Base-by-base conservation (phyloP, 2,113 vertebrate genomes). In the Abramis brama region DNA sequence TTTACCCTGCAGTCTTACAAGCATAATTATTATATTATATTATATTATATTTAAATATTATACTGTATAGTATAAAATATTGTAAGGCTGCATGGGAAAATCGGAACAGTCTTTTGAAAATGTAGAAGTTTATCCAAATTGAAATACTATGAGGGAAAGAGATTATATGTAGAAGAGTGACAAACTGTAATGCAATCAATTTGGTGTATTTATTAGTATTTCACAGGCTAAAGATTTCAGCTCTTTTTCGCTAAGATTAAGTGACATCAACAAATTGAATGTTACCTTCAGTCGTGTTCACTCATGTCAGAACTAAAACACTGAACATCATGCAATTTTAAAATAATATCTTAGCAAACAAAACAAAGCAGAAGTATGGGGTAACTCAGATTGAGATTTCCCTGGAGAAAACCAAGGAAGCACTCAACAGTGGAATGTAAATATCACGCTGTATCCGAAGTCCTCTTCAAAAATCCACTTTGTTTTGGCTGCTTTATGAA, bases 361-460 rank as follows among this genome's bases (percentile, higher is more conserved):
- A 70, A 52, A 57, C 27, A 36, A 55, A 82, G 27, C 62, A 66
- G 80, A 70, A 36, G 30, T 36, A 83, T 39, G 10, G 21, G 19
- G 30, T 19, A 50, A 52, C 19, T 5, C 6, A 70, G n/a, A 12
- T 11, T 82, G 43, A 68, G 60, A 66, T 45, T 81, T 47, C 59
- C 60, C 59, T 50, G 39, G 25, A 33, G 62, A 33, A 45, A 12
- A 43, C 77, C 33, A 45, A 45, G 25, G 50, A 80, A 80, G 6
- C 79, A 9, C 60, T 50, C 15, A 82, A 68, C 79, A 47, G 25
- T 68, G 55, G 21, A 79, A 79, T 60, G 77, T 23, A 82, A 68
- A 55, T 43, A 21, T 68, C 21, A 68, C 2, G 25, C 36, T 79
- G 6, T 62, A 19, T 62, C 57, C 62, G 36, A 79, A 60, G 7